These are phyloP conservation scores for Macrophya alboannulata DNA, from an alignment of 2,888 invertebrate genomes.

Conservation along the genomic window DNA sequence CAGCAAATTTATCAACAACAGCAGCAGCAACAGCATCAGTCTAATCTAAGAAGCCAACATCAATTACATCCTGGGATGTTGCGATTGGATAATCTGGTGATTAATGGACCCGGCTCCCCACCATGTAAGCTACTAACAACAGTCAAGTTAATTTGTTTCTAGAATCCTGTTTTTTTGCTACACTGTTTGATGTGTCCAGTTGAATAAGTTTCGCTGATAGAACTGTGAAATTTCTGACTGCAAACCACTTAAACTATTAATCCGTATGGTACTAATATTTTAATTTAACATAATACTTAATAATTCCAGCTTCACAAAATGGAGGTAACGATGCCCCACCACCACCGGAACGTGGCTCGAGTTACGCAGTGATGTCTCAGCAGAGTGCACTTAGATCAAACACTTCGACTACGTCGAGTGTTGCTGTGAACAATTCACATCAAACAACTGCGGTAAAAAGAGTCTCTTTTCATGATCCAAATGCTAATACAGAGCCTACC, in stretches of 20 bases:
- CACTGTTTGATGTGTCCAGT: not conserved
- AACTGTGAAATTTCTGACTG: not conserved
- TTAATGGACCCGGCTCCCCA: slow-evolving; percentile 76
- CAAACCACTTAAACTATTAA: not conserved
- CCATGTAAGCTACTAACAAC: slow-evolving; percentile 67
- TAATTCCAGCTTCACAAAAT: slow-evolving; percentile 71
- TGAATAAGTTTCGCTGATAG: not conserved
- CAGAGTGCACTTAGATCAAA: slow-evolving; percentile 81
- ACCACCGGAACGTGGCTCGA: slow-evolving; percentile 94
- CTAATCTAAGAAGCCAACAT: slow-evolving; percentile 69
- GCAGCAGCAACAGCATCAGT: slow-evolving; percentile 69
- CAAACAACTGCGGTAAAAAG: slow-evolving; percentile 82
- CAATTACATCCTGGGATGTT: slow-evolving; percentile 75
- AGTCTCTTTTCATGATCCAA: slow-evolving; percentile 88
- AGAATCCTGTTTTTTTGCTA: not conserved
- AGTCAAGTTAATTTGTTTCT: slow-evolving; percentile 46
- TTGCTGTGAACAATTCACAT: slow-evolving; percentile 70
- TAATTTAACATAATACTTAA: not conserved
- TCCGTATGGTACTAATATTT: not conserved
- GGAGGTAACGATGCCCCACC: slow-evolving; percentile 82
- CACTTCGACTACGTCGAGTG: slow-evolving; percentile 75
- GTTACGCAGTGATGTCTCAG: slow-evolving; percentile 92
- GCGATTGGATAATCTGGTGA: slow-evolving; percentile 77
- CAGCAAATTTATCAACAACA: slow-evolving; percentile 69
- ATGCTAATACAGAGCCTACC: slow-evolving; percentile 74